Conservation (phyloP, 2,113 vertebrate genomes). For the Sclerurus mexicanus region DNA sequence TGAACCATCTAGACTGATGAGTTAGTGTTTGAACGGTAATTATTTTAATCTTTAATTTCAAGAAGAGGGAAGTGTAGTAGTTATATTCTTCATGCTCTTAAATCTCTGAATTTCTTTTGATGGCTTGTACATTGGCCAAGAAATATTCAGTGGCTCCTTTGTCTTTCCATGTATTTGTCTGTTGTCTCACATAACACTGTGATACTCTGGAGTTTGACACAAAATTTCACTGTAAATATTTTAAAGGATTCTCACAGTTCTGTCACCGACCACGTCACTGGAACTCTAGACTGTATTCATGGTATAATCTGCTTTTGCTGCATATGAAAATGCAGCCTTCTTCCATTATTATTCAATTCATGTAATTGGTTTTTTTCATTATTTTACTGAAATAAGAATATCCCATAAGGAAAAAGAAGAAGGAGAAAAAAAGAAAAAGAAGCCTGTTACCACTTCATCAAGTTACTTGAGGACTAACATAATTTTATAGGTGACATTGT, state of each 20-base stretch:
- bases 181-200: neutral
- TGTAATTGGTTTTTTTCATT: accelerated
- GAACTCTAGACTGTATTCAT: neutral
- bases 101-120: conserved; percentile 4
- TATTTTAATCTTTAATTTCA: conserved; percentile 54
- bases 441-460: neutral
- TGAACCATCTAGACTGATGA: neutral
- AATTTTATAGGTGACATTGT: conserved; percentile 29
- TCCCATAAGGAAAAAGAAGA: neutral
- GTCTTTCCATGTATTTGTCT: neutral
- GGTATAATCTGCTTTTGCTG: neutral
- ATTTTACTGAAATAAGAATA: conserved; percentile 23
- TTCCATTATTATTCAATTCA: neutral
- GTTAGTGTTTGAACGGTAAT: conserved; percentile 45
- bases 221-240: neutral
- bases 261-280: neutral
- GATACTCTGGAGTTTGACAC: neutral
- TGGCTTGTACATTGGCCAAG: neutral
- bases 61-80: neutral
- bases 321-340: neutral
- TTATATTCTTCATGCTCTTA: neutral
- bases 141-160: neutral
- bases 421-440: neutral
- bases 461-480: conserved; percentile 21
- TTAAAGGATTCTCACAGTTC: neutral